A percentile compares a stretch with the other conserved stretches of the same genome.
Conservation (phyloP, 2,113 vertebrate species). For the Lota lota region DNA sequence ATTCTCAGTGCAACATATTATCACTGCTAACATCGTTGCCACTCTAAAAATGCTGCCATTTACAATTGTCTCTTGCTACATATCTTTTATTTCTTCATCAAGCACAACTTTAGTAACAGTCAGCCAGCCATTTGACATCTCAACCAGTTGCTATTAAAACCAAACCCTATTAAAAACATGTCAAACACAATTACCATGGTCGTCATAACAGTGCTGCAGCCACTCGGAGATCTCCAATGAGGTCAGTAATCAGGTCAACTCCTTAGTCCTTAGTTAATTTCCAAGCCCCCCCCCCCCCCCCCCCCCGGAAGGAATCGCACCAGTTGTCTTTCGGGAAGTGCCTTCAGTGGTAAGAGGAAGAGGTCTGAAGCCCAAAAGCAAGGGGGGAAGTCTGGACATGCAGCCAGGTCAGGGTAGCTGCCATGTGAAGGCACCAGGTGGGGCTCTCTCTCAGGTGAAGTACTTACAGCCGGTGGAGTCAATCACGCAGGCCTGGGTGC, state of each 20-base stretch:
- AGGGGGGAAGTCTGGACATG: conserved; percentile 24
- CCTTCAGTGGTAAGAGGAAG: conserved; percentile 36
- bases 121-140: conserved; percentile 51
- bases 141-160: conserved; percentile 29
- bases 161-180: conserved; percentile 34
- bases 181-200: conserved; percentile 10
- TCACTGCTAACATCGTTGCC: conserved; percentile 18
- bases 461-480: conserved; percentile 96
- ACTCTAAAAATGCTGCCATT: conserved; percentile 4
- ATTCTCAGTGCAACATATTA: conserved; percentile 28
- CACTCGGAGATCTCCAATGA: conserved; percentile 9
- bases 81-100: conserved; percentile 26
- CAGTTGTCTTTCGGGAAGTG: conserved; percentile 23
- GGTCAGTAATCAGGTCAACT: no score
- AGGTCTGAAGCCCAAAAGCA: conserved; percentile 30
- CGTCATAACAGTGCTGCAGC: conserved; percentile 61
- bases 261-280: no score
- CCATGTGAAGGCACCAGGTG: background rate
- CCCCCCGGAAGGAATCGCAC: conserved; percentile 10
- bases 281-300: conserved; percentile 5
- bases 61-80: conserved; percentile 24
- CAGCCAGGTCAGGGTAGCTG: background rate
- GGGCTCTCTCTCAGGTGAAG: conserved; percentile 82
- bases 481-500: conserved; percentile 87
- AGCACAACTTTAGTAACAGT: conserved; percentile 63